These are phyloP conservation scores for Pogonocichla stellata DNA, from an alignment of 2,113 vertebrate genomes.

Conservation along the genomic window DNA sequence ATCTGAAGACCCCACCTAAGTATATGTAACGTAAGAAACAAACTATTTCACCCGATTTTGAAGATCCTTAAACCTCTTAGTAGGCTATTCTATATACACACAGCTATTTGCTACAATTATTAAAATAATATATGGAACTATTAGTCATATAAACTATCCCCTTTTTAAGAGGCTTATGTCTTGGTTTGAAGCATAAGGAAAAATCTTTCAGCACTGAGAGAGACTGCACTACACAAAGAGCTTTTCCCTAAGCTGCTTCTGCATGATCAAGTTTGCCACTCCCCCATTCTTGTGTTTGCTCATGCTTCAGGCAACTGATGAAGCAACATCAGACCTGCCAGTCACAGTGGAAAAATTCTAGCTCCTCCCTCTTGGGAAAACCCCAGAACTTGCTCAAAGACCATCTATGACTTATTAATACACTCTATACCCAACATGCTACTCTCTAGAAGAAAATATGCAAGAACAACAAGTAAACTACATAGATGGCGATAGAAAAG, in stretches of 20 bases:
- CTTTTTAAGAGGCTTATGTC: neutral
- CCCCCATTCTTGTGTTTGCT: neutral
- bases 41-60: neutral
- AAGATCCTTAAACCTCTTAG: neutral
- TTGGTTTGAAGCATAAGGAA: neutral
- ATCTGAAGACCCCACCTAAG: neutral
- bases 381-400: neutral
- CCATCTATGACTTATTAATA: neutral
- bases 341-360: neutral
- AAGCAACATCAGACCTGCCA: neutral
- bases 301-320: neutral
- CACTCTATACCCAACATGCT: neutral
- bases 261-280: neutral
- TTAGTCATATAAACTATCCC: neutral
- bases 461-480: neutral
- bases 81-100: neutral
- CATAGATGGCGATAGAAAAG: fast-evolving
- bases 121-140: neutral
- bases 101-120: neutral
- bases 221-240: neutral
- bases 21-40: fast-evolving
- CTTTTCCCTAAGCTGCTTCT: neutral
- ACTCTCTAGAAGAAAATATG: neutral
- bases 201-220: neutral
- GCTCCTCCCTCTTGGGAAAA: neutral